phyloP scores from a whole-genome alignment of 2,113 vertebrate species.

The Motacilla tschutschensis region DNA sequence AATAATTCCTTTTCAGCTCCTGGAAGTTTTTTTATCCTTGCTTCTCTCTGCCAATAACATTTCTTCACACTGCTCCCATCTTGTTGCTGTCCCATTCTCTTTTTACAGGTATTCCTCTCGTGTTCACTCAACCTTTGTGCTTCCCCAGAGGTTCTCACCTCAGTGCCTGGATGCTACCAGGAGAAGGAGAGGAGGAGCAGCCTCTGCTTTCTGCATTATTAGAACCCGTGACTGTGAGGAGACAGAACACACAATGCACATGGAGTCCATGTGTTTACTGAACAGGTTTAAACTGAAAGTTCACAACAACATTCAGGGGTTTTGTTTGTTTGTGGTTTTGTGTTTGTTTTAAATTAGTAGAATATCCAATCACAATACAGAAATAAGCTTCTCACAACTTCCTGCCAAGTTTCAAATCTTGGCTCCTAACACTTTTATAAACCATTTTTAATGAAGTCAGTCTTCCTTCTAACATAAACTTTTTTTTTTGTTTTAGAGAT shows the following conservation, averaged over 20 bases:
- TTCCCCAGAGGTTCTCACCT: not conserved
- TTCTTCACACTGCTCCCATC: too few species aligned
- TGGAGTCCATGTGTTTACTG: not conserved
- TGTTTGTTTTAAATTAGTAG: not conserved
- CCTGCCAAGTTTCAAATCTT: not conserved
- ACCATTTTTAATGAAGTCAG: not conserved
- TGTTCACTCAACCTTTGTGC: not conserved
- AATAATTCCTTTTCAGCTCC: not conserved
- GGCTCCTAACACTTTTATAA: not conserved
- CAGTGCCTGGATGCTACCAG: not conserved
- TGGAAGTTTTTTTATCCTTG: not conserved
- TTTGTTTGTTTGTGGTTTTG: not conserved
- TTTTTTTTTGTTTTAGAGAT: not conserved
- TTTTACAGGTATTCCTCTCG: not conserved
- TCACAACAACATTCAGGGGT: fast-evolving
- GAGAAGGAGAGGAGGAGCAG: not conserved
- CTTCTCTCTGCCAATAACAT: not conserved
- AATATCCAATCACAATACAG: not conserved
- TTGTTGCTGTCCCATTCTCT: not conserved
- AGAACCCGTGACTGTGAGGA: not conserved
- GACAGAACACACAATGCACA: not conserved
- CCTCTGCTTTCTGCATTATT: not conserved
- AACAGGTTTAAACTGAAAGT: fast-evolving
- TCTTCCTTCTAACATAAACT: not conserved
- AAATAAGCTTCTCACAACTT: not conserved